phyloP scores from a whole-genome alignment of 2,113 vertebrate species.

The Apeltes quadracus region DNA sequence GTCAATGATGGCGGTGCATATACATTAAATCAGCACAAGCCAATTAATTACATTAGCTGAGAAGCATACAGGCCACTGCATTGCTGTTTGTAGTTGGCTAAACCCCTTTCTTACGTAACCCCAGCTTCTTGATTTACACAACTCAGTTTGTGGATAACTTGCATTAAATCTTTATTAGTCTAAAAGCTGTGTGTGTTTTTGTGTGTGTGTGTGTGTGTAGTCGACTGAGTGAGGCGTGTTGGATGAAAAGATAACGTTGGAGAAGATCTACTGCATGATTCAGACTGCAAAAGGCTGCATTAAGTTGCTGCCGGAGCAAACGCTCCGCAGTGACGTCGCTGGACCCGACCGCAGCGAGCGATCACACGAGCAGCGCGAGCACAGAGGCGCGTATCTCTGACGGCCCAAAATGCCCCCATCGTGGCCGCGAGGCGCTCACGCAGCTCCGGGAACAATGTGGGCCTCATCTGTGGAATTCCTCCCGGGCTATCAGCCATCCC shows the following conservation, averaged over 20 bases:
- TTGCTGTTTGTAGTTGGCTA: not conserved
- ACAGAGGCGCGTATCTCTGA: slow-evolving; percentile 44
- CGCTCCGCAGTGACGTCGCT: slow-evolving; percentile 45
- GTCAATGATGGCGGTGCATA: slow-evolving; percentile 27
- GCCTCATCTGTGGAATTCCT: slow-evolving; percentile 23
- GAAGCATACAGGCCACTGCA: slow-evolving; percentile 17
- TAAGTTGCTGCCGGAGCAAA: slow-evolving; percentile 49
- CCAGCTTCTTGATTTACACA: slow-evolving; percentile 26
- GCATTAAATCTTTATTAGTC: slow-evolving; percentile 49
- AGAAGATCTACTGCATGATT: slow-evolving; percentile 28
- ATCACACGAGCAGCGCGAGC: slow-evolving; percentile 33
- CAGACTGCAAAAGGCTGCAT: slow-evolving; percentile 51
- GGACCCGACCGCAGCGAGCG: slow-evolving; percentile 31
- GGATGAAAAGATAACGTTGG: slow-evolving; percentile 12
- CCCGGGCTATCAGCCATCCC: slow-evolving; percentile 7
- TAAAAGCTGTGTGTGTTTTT: slow-evolving; percentile 15
- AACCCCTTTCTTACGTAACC: slow-evolving; percentile 16
- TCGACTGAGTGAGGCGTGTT: slow-evolving; percentile 20
- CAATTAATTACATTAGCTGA: slow-evolving; percentile 38
- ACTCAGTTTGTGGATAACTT: slow-evolving; percentile 44
- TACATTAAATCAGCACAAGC: slow-evolving; percentile 36
- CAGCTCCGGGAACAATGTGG: slow-evolving; percentile 38
- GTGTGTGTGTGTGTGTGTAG: not conserved
- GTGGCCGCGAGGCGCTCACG: slow-evolving; percentile 17
- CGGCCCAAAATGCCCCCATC: slow-evolving; percentile 44